Base-by-base conservation (phyloP, 1,140 invertebrate genomes). In the Ptiloglossa arizonensis region DNA sequence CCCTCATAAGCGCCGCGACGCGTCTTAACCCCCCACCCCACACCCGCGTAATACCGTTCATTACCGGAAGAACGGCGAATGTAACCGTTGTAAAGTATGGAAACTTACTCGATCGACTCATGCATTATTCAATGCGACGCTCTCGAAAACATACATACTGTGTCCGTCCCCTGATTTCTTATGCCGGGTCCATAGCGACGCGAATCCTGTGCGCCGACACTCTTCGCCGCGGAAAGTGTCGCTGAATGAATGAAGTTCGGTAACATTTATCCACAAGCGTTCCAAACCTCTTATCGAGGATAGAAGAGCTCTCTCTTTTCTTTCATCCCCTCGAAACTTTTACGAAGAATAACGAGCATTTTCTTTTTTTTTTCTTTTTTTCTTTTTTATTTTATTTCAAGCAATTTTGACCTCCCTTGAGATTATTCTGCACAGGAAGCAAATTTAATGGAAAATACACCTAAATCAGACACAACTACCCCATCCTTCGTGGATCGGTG, bases 61-160 rank as follows among this genome's bases (percentile, higher is more conserved):
- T 89, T 90, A 89, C 67, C 78, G 67, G 38, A 54, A 22, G n/a
- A 38, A 79, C 59, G 46, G 59, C 70, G 69, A 19, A 74, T n/a
- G 50, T 77, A 74, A 82, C 76, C 81, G 75, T 64, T 74, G 56
- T 62, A 59, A 84, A 57, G 27, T 48, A 67, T 41, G 44, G n/a
- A 80, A 64, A 80, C 67, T 80, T 68, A 77, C 78, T 71, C 82
- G 84, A 88, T 89, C 81, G 63, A 19, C 72, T 79, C 64, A 64
- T 88, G 77, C 66, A 87, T 89, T 89, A 89, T 88, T 89, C 82
- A 86, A 70, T 46, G 27, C 35, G 44, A 72, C 62, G 52, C 62
- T 48, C 66, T 74, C 41, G 50, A 60, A 70, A 76, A 73, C 73
- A 63, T 76, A 80, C 54, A 57, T 60, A 86, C 71, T 84, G 60